Percentiles rank a stretch among this genome's conserved stretches.
Evolutionary conservation across 2,888 invertebrate species (phyloP).

Genomic region (Dendrolimus houi): DNA sequence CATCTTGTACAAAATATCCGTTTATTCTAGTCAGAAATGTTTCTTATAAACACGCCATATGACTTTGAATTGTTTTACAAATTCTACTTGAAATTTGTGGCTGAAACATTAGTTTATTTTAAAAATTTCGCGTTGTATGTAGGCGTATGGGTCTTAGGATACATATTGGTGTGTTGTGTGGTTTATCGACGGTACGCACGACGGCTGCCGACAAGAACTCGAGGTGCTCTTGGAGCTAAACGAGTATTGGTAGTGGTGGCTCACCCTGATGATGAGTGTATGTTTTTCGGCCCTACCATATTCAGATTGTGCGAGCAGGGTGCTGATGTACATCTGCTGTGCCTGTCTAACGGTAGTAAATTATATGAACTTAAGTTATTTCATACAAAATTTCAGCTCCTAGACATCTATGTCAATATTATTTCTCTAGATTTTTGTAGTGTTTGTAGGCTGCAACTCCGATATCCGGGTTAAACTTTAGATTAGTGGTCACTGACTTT

Average conservation of each 20-base stretch:
- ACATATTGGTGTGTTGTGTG: conserved; percentile 62
- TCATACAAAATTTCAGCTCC: too few relatives aligned
- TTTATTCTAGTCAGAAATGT: conserved; percentile 56
- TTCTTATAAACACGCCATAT: conserved; percentile 35
- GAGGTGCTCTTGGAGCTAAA: conserved; percentile 66
- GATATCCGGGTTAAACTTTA: too few relatives aligned
- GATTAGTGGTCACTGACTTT: too few relatives aligned
- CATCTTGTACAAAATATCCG: conserved; percentile 12
- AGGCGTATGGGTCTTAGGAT: conserved; percentile 73
- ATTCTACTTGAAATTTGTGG: conserved; percentile 49
- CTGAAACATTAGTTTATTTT: conserved; percentile 53
- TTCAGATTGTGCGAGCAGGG: conserved; percentile 80
- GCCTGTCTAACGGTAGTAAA: conserved; percentile 86
- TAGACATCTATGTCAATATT: too few relatives aligned
- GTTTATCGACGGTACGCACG: conserved; percentile 71
- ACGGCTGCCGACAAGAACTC: conserved; percentile 61
- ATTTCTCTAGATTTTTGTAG: too few relatives aligned
- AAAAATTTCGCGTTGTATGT: conserved; percentile 60
- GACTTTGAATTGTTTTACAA: conserved; percentile 44
- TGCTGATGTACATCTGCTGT: conserved; percentile 86
- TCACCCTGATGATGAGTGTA: conserved; percentile 99
- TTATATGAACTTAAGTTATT: too few relatives aligned
- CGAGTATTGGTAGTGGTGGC: conserved; percentile 90
- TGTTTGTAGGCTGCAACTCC: too few relatives aligned
- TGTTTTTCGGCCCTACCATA: conserved; percentile 98